These are phyloP conservation scores for Zapornia atra DNA, from an alignment of 2,113 vertebrate species.

Conservation along the genomic window DNA sequence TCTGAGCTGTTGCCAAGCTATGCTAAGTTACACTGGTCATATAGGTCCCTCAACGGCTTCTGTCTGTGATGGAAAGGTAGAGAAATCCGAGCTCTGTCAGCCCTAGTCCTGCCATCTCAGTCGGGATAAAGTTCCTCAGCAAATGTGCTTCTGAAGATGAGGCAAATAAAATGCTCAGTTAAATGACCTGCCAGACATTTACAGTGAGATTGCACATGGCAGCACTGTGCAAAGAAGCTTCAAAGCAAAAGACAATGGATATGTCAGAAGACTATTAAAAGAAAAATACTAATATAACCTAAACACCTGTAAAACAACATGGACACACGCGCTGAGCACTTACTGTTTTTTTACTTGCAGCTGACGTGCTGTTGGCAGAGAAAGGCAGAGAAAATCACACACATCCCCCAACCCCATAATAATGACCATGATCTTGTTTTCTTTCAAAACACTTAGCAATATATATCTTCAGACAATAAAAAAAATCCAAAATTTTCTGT, in stretches of 20 bases:
- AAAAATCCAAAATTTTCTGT: not conserved
- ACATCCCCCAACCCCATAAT: not conserved
- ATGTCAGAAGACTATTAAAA: not conserved
- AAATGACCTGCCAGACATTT: not conserved
- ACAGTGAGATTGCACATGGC: not conserved
- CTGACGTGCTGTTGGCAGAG: not conserved
- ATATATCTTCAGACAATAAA: not conserved
- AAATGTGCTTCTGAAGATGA: not conserved
- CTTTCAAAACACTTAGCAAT: not conserved
- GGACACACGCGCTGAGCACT: not conserved
- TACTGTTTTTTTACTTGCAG: not conserved
- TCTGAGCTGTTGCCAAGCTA: conserved; percentile 23
- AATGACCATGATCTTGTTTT: not conserved
- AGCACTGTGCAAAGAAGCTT: not conserved
- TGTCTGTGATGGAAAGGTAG: not conserved
- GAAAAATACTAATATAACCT: not conserved
- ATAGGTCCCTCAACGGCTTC: not conserved
- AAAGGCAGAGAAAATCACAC: not conserved
- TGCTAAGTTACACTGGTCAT: conserved; percentile 2
- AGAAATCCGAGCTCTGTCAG: not conserved
- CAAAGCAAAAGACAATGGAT: not conserved
- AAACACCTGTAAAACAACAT: not conserved
- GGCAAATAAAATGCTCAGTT: not conserved
- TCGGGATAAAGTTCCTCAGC: not conserved
- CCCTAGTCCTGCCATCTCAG: not conserved